Base-by-base conservation (phyloP, 2,113 vertebrate species). In the Axis porcinus region DNA sequence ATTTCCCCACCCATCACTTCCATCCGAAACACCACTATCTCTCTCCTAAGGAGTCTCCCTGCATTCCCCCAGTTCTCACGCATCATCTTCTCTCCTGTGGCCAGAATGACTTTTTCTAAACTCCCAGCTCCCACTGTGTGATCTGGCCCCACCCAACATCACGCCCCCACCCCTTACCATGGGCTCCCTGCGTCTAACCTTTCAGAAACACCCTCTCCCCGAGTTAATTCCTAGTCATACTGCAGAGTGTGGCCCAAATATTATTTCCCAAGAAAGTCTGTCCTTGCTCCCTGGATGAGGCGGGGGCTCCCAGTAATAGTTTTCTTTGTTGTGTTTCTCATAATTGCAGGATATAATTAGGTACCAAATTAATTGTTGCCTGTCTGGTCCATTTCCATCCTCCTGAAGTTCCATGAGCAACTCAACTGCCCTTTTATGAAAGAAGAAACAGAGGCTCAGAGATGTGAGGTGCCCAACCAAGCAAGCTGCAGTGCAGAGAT, bases 111-210 rank as follows among this genome's bases (percentile, higher is more conserved):
- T 47, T 64, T 55, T 17, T 2, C 19, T 7, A 55, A 62, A 55
- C 17, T 58, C 78, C 50, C 7, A 7, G 40, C 1, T 3, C 57
- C 55, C 30, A 28, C 5, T 47, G 8, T 1, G 6, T 7, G 3
- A 67, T 2, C 50, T 12, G 30, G 40, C 83, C 74, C 89, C 12
- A 3, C 28, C 54, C 54, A 8, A 15, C 40, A 7, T 21, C 21
- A 1, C 0, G 0, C 7, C 36, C 84, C 45, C 27, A 55, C 3
- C 58, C 60, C 30, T 30, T 3, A 23, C 57, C 70, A 21, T 7
- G 17, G 36, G 58, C 54, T 76, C 47, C 79, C 47, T 40, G 30
- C 2, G 9, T 85, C 79, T 78, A 9, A 11, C 17, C 43, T 40
- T 85, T 40, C 47, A 85, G 47, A 30, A 89, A 55, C 36, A 6